These are phyloP conservation scores for Heteromurus nitidus DNA, from an alignment of 2,888 invertebrate genomes.

Conservation along the genomic window DNA sequence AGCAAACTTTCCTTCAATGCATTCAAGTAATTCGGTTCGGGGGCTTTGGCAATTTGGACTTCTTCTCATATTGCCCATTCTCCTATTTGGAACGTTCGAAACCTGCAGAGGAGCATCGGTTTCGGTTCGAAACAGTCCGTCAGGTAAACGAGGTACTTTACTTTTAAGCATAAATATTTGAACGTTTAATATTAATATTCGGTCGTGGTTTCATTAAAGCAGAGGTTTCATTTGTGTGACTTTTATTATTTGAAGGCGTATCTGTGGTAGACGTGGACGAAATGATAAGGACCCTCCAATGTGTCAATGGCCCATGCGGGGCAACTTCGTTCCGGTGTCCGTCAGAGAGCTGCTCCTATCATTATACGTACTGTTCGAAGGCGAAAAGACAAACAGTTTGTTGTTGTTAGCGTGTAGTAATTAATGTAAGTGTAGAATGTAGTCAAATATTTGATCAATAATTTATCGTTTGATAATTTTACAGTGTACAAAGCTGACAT, in stretches of 20 bases:
- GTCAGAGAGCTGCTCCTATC: slow-evolving; percentile 50
- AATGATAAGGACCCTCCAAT: slow-evolving; percentile 35
- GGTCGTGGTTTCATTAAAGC: background rate
- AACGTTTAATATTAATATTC: background rate
- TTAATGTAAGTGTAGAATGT: background rate
- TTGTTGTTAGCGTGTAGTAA: slow-evolving; percentile 25
- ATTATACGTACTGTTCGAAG: slow-evolving; percentile 52
- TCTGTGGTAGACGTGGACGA: slow-evolving; percentile 33
- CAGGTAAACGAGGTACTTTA: slow-evolving; percentile 25
- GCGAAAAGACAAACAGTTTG: slow-evolving; percentile 61
- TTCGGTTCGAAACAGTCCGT: slow-evolving; percentile 15
- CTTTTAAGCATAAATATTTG: background rate
- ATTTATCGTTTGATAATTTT: too few relatives aligned
- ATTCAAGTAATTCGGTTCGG: slow-evolving; percentile 3
- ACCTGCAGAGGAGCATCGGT: slow-evolving; percentile 13
- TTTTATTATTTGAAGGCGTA: slow-evolving; percentile 8
- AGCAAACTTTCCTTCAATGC: slow-evolving; percentile 27
- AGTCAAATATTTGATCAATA: background rate
- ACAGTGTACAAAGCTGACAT: too few relatives aligned
- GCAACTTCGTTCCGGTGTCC: slow-evolving; percentile 43
- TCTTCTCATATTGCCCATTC: slow-evolving; percentile 21
- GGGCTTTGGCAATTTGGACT: slow-evolving; percentile 33
- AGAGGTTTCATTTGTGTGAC: background rate
- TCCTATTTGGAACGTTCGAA: background rate
- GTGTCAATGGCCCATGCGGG: slow-evolving; percentile 42